These are phyloP conservation scores for Euphonia xanthogaster DNA, from an alignment of 2,797 vertebrate species.

Conservation along the genomic window DNA sequence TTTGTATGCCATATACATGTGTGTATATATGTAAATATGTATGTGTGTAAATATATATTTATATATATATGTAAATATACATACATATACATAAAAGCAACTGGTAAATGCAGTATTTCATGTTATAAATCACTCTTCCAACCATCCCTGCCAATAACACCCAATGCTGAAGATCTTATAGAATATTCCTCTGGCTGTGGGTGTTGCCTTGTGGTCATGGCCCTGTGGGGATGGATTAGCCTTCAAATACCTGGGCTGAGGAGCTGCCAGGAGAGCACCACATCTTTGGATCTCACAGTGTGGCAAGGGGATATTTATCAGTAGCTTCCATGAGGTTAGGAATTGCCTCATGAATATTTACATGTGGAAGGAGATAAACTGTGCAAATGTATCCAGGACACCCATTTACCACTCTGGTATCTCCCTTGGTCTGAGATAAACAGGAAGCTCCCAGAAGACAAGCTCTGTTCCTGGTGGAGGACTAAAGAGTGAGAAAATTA, in stretches of 20 bases:
- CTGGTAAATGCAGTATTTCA: conserved; percentile 59
- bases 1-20: neutral
- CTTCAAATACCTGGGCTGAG: neutral
- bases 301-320: neutral
- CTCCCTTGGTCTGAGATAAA: conserved; percentile 5
- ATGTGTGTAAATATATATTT: neutral
- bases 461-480: neutral
- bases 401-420: neutral
- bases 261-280: neutral
- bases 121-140: conserved; percentile 37
- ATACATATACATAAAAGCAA: conserved; percentile 54
- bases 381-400: conserved; percentile 12
- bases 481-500: neutral
- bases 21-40: conserved; percentile 31
- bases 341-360: conserved; percentile 28
- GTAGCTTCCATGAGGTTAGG: neutral
- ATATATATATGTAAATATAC: conserved; percentile 30
- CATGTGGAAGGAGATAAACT: neutral
- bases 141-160: conserved; percentile 15
- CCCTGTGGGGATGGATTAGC: conserved; percentile 14
- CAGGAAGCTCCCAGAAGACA: neutral
- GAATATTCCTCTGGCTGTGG: conserved; percentile 30
- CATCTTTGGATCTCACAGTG: neutral
- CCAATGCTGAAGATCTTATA: neutral
- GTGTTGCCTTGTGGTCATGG: conserved; percentile 8